phyloP scores from a whole-genome alignment of 2,797 vertebrate species.

The Sebastes trivittatus region DNA sequence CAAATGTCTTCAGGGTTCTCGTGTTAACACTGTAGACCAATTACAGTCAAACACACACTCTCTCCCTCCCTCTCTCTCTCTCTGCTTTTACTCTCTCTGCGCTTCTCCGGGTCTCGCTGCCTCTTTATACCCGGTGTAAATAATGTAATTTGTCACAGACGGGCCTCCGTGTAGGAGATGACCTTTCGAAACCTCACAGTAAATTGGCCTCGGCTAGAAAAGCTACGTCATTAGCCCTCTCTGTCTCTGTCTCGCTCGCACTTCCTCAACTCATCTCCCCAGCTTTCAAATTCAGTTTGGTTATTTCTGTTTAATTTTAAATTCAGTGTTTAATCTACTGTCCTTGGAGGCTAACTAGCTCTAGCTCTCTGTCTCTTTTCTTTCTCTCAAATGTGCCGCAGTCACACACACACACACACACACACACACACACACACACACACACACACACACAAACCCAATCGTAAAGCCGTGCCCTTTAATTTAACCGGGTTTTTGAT shows the following conservation, averaged over 20 bases:
- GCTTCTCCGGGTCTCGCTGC: slow-evolving; percentile 26
- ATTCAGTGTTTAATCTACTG: slow-evolving; percentile 60
- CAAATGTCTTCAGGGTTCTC: slow-evolving; percentile 63
- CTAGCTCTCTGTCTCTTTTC: neutral
- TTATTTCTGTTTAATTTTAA: slow-evolving; percentile 63
- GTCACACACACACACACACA: neutral
- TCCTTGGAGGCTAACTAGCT: slow-evolving; percentile 39
- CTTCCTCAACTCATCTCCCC: slow-evolving; percentile 21
- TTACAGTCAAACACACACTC: slow-evolving; percentile 58
- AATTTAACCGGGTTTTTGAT: neutral
- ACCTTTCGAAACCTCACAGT: slow-evolving; percentile 81
- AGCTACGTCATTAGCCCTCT: slow-evolving; percentile 78
- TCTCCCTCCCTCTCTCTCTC: slow-evolving; percentile 16
- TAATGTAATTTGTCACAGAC: slow-evolving; percentile 84
- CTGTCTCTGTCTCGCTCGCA: slow-evolving; percentile 37
- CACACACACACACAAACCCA: neutral
- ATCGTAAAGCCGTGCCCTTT: neutral
- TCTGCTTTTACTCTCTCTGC: slow-evolving; percentile 6
- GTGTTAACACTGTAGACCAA: slow-evolving; percentile 61
- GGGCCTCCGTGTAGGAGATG: slow-evolving; percentile 77
- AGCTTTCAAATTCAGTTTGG: slow-evolving; percentile 54
- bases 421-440: neutral
- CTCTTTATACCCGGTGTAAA: slow-evolving; percentile 67
- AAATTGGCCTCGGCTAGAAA: slow-evolving; percentile 77
- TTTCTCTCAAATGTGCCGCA: neutral